These are phyloP conservation scores for Atherinomorus stipes DNA, from an alignment of 2,113 vertebrate species.

Conservation along the genomic window DNA sequence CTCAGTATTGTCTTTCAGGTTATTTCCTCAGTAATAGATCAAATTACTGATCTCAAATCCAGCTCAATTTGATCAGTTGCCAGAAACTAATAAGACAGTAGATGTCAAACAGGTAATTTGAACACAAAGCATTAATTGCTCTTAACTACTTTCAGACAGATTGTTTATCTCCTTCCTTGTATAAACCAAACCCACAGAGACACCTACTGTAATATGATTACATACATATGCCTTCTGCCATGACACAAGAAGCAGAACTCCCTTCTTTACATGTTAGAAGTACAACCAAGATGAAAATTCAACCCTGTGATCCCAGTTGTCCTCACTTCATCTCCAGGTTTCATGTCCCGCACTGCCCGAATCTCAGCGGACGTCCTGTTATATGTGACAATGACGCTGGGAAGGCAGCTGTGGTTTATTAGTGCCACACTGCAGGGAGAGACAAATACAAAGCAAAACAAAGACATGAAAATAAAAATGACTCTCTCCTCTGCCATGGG, in stretches of 20 bases:
- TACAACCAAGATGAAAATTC: slow-evolving; percentile 2
- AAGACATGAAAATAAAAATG: background rate
- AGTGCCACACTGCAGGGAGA: slow-evolving; percentile 87
- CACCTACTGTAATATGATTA: too few species aligned
- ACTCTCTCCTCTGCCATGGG: background rate
- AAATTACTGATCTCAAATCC: background rate
- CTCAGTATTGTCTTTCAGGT: background rate
- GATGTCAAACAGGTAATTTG: too few species aligned
- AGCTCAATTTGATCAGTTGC: background rate
- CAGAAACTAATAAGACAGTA: background rate
- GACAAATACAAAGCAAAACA: slow-evolving; percentile 16
- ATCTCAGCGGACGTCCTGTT: slow-evolving; percentile 90
- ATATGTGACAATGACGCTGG: slow-evolving; percentile 95
- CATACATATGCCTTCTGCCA: too few species aligned
- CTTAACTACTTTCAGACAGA: too few species aligned
- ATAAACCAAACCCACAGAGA: too few species aligned
- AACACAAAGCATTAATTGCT: too few species aligned
- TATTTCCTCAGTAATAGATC: background rate
- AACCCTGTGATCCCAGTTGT: slow-evolving; percentile 46
- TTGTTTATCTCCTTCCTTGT: too few species aligned
- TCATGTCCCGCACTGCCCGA: slow-evolving; percentile 90
- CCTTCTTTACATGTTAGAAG: background rate
- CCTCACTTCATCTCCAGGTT: slow-evolving; percentile 92
- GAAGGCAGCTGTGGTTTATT: slow-evolving; percentile 97
- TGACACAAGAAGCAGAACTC: background rate